phyloP scores from a whole-genome alignment of 2,113 vertebrate species.

The Eidolon helvum region DNA sequence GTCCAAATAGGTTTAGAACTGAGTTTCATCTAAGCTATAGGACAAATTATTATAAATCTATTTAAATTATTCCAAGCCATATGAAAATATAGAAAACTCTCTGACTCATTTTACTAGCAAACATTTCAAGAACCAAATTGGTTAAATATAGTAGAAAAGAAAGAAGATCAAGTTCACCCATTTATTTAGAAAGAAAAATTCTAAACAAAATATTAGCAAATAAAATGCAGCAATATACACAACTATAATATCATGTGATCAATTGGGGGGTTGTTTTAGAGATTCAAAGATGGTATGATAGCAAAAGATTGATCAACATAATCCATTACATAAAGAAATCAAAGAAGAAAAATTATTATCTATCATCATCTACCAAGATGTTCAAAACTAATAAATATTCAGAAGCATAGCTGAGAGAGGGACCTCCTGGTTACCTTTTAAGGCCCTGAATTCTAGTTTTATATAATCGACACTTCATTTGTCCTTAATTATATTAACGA shows the following conservation, averaged over 20 bases:
- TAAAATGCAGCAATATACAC: background rate
- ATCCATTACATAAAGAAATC: background rate
- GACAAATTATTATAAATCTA: background rate
- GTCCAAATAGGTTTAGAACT: background rate
- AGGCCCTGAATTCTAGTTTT: slow-evolving; percentile 1
- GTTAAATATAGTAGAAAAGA: background rate
- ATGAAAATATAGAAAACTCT: background rate
- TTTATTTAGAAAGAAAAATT: slow-evolving; percentile 7
- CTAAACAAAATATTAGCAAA: background rate
- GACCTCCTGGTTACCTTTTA: background rate
- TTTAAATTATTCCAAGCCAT: background rate
- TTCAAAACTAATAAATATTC: background rate
- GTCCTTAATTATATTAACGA: background rate
- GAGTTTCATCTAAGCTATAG: background rate
- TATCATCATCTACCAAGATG: background rate
- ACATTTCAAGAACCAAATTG: background rate
- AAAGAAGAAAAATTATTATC: background rate
- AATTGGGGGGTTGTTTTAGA: background rate
- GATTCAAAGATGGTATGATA: background rate
- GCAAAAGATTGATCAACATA: background rate
- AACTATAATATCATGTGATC: background rate
- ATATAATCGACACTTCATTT: background rate
- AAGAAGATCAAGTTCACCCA: background rate
- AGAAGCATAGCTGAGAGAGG: background rate
- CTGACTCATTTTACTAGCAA: background rate